Conservation (phyloP, 1,140 invertebrate species). For the Holotrichia oblita region DNA sequence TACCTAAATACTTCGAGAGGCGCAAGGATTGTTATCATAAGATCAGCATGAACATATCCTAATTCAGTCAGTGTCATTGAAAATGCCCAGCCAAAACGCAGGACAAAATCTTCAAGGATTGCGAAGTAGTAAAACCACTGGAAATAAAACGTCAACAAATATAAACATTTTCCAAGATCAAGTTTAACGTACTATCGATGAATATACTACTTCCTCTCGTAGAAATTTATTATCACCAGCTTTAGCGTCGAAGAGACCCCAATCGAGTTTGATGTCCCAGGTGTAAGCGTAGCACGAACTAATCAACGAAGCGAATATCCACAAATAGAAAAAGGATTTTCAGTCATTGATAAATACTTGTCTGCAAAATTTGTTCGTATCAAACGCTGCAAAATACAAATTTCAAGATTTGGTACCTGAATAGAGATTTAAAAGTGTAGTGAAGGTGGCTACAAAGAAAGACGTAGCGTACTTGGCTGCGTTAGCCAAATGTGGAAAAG, state of each 20-base stretch:
- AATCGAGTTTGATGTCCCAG: constrained; percentile 99
- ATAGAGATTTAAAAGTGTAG: constrained; percentile 68
- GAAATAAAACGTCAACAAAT: constrained; percentile 53
- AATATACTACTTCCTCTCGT: constrained; percentile 81
- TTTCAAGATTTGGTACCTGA: constrained; percentile 48
- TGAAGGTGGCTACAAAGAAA: constrained; percentile 92
- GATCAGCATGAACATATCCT: constrained; percentile 74
- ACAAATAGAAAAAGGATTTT: constrained; percentile 84
- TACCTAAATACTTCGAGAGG: constrained; percentile 84
- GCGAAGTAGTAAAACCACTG: constrained; percentile 97
- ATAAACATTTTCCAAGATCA: background rate
- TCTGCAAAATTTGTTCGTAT: constrained; percentile 61
- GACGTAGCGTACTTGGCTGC: constrained; percentile 99
- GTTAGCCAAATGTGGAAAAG: constrained; percentile 96
- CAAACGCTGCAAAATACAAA: constrained; percentile 15
- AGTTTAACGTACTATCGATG: constrained; percentile 68
- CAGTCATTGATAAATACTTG: constrained; percentile 67
- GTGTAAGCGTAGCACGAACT: constrained; percentile 87
- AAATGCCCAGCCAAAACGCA: constrained; percentile 85
- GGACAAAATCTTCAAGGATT: constrained; percentile 84
- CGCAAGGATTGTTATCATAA: constrained; percentile 80
- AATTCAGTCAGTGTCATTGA: constrained; percentile 82
- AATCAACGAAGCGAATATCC: constrained; percentile 78
- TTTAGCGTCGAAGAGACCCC: constrained; percentile 91
- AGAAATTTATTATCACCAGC: constrained; percentile 85